Evolutionary conservation across 37 sponge, comb jelly and placozoan genomes (phyloP), one percentile per base, ranked within the genome.

Genomic region (Cliona cf. orientalis): DNA sequence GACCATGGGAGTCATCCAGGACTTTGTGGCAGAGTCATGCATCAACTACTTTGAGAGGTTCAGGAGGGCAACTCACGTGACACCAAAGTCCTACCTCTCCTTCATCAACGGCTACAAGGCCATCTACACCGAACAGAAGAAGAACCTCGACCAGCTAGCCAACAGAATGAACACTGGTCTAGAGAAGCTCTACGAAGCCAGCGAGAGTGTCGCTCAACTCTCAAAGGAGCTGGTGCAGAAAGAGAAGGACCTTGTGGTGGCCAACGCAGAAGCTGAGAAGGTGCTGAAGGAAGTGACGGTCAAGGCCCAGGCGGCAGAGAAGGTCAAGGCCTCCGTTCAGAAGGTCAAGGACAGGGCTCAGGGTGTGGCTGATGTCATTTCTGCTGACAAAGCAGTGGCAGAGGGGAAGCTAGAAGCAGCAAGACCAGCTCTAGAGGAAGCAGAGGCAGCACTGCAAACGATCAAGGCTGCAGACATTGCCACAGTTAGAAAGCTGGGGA

Each of bases 301-400:
- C 45, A 95, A 92, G 61, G 99, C 99, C 28, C 91, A 90, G 36
- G 99, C 99, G 42, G 99, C 99, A 39, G 99, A 97, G 80, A 97
- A 94, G 58, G 99, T 99, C 40, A 99, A 99, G 72, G 94, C 97
- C 31, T 80, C 91, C 6, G 99, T 99, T 22, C 99, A 99, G 79
- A 90, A 87, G 71, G 99, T 99, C 46, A 99, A 99, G 68, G 99
- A 99, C 75, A 99, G 81, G 70, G 99, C 99, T 2, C 99, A 99
- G 66, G 91, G 89, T 34, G 91, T 99, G 63, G 97, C 97, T 46
- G 97, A 99, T 65, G 82, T 83, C 60, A 99, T 99, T 46, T 76
- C 89, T 29, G 91, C 84, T 22, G 99, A 99, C 58, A 99, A 99
- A 66, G 75, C 80, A 29, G 88, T 95, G 19, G 99, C 99, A 17